These are phyloP conservation scores for Gephyroberyx darwinii DNA, from an alignment of 2,797 vertebrate species.

Conservation along the genomic window DNA sequence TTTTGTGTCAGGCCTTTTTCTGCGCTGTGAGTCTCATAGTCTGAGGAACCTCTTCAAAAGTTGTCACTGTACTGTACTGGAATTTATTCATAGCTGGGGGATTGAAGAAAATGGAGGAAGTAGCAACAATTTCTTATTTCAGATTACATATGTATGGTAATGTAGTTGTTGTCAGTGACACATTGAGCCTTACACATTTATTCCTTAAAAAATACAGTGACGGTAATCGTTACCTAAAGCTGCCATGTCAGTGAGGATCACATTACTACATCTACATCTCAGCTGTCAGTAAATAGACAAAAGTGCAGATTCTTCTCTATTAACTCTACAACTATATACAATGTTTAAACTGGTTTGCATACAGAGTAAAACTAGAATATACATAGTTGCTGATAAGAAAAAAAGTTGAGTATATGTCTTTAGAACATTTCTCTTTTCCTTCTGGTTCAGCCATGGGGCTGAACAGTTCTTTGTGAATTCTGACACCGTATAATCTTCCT, in stretches of 20 bases:
- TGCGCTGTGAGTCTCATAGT: slow-evolving; percentile 64
- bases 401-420: slow-evolving; percentile 46
- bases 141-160: slow-evolving; percentile 71
- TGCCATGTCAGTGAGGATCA: slow-evolving; percentile 52
- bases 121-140: slow-evolving; percentile 68
- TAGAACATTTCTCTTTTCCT: slow-evolving; percentile 48
- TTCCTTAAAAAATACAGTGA: slow-evolving; percentile 61
- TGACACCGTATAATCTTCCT: slow-evolving; percentile 43
- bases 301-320: slow-evolving; percentile 54
- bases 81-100: slow-evolving; percentile 56
- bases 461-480: slow-evolving; percentile 18
- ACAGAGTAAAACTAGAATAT: slow-evolving; percentile 49
- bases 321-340: slow-evolving; percentile 55
- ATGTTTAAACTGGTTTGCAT: slow-evolving; percentile 67
- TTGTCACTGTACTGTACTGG: slow-evolving; percentile 63
- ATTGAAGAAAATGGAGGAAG: slow-evolving; percentile 45
- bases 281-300: slow-evolving; percentile 51
- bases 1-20: slow-evolving; percentile 66
- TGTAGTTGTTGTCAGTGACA: slow-evolving; percentile 77
- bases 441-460: slow-evolving; percentile 28
- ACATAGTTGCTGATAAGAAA: slow-evolving; percentile 38
- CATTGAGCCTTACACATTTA: slow-evolving; percentile 75
- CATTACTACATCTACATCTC: slow-evolving; percentile 61
- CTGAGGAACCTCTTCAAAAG: slow-evolving; percentile 53
- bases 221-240: slow-evolving; percentile 55